These are phyloP conservation scores for Delphinus delphis DNA, from an alignment of 2,113 vertebrate species.

Conservation along the genomic window DNA sequence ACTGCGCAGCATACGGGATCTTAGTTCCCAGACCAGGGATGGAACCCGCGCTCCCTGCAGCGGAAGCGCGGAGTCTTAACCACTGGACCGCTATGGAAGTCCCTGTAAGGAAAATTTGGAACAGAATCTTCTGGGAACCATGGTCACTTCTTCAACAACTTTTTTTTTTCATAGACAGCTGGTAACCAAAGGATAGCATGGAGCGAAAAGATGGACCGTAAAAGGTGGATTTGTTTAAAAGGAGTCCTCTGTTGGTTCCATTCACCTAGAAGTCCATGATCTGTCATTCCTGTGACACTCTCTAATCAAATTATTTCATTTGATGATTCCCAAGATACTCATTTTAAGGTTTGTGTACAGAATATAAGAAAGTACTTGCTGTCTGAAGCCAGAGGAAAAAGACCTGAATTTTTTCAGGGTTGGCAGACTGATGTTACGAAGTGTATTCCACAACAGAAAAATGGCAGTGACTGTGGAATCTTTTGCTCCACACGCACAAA, in stretches of 20 bases:
- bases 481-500: conserved; percentile 83
- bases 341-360: conserved; percentile 72
- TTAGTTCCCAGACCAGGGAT: too few species aligned
- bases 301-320: background rate
- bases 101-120: background rate
- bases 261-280: background rate
- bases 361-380: conserved; percentile 95
- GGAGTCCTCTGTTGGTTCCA: background rate
- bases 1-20: too few species aligned
- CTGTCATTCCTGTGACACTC: background rate
- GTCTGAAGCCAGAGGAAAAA: conserved; percentile 95
- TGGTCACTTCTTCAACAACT: conserved; percentile 97
- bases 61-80: too few species aligned
- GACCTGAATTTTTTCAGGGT: conserved; percentile 91
- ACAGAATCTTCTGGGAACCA: background rate
- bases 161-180: conserved; percentile 94
- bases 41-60: too few species aligned
- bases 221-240: conserved; percentile 84
- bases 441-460: conserved; percentile 97
- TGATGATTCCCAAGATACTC: background rate
- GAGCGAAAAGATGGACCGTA: conserved; percentile 96
- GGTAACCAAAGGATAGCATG: conserved; percentile 95
- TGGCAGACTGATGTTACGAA: conserved; percentile 94
- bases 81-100: too few species aligned
- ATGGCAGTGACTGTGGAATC: conserved; percentile 96